phyloP scores from a whole-genome alignment of 2,888 invertebrate species.

The Yponomeuta cagnagella region DNA sequence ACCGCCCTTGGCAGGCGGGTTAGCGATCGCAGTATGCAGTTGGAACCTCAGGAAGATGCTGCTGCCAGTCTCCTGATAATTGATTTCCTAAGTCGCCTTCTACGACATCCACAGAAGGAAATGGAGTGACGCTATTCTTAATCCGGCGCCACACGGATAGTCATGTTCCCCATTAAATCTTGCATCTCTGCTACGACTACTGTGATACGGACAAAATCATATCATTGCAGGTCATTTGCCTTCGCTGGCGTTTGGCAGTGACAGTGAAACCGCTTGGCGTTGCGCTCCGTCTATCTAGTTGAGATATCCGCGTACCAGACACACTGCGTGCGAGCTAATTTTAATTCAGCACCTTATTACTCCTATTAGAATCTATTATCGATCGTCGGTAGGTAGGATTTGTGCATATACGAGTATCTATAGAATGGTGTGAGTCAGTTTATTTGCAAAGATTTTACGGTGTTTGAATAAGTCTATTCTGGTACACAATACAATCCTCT shows the following conservation, averaged over 20 bases:
- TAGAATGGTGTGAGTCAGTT: not conserved
- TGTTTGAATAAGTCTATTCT: too few relatives aligned
- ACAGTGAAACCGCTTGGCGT: constrained; percentile 11
- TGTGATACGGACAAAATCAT: not conserved
- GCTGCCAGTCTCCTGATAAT: too few relatives aligned
- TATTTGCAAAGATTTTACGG: not conserved
- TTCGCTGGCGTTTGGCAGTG: constrained; percentile 15
- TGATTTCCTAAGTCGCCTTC: too few relatives aligned
- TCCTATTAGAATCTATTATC: not conserved
- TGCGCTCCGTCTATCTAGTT: not conserved
- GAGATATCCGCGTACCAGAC: not conserved
- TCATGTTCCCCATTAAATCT: too few relatives aligned
- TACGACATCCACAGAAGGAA: too few relatives aligned
- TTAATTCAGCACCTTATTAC: not conserved
- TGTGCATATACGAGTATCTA: not conserved
- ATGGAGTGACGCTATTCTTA: too few relatives aligned
- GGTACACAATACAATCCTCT: too few relatives aligned
- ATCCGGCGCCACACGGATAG: too few relatives aligned
- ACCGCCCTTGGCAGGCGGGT: too few relatives aligned
- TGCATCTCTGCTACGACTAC: too few relatives aligned
- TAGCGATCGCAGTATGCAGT: too few relatives aligned
- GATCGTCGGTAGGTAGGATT: not conserved
- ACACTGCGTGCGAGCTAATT: not conserved
- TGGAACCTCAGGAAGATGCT: too few relatives aligned
- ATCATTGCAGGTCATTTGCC: constrained; percentile 13